phyloP scores from a whole-genome alignment of 1,140 invertebrate genomes.

The Diuraphis noxia region DNA sequence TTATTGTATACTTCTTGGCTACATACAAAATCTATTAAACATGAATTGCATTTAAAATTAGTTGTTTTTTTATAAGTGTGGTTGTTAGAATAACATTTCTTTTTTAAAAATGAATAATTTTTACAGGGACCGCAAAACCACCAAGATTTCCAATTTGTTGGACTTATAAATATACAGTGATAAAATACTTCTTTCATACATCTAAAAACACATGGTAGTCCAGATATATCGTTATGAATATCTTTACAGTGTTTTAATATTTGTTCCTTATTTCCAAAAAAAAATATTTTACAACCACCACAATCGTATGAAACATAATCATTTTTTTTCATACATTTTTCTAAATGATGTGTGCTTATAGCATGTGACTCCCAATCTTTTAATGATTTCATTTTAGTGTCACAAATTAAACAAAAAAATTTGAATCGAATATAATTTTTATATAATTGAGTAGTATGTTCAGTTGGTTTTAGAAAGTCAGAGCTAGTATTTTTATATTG shows the following conservation, averaged over 20 bases:
- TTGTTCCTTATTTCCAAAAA: conserved; percentile 25
- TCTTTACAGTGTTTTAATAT: conserved; percentile 40
- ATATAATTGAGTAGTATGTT: neutral
- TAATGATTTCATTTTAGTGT: neutral
- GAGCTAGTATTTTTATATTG: neutral
- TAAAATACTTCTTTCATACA: conserved; percentile 26
- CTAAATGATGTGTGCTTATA: neutral
- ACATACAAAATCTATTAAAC: conserved; percentile 39
- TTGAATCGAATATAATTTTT: neutral
- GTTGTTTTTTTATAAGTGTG: neutral
- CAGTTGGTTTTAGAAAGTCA: neutral
- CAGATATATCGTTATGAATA: conserved; percentile 23
- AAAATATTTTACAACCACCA: conserved; percentile 44
- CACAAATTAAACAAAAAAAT: conserved; percentile 33
- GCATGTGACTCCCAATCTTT: conserved; percentile 25
- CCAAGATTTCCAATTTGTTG: neutral
- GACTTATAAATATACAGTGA: conserved; percentile 14
- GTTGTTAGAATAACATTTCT: neutral
- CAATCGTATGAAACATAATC: conserved; percentile 38
- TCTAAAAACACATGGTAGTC: conserved; percentile 24
- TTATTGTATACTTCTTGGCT: conserved; percentile 35
- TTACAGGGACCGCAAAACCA: conserved; percentile 29
- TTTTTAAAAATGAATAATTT: neutral
- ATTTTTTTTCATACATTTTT: neutral
- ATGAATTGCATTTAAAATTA: conserved; percentile 29